Evolutionary conservation across 2,888 invertebrate species (phyloP).

Genomic region (Drosophila histrio): DNA sequence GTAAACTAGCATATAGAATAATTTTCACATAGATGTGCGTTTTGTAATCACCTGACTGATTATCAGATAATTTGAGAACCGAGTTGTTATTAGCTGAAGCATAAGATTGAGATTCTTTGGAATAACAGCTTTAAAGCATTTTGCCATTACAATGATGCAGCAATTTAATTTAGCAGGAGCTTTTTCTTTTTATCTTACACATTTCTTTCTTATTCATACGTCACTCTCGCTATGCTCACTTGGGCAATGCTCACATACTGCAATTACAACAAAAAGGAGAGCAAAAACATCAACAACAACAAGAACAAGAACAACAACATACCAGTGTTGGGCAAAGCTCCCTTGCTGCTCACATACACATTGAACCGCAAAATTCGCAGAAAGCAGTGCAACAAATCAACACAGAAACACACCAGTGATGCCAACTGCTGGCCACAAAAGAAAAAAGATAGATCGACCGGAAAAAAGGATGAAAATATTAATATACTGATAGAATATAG

Average conservation of each 20-base stretch:
- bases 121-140: constrained; percentile 15
- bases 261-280: constrained; percentile 8
- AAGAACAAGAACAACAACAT: neutral
- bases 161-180: constrained; percentile 19
- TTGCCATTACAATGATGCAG: constrained; percentile 43
- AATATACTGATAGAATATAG: too few species aligned
- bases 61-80: constrained; percentile 13
- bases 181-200: neutral
- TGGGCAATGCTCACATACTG: constrained; percentile 19
- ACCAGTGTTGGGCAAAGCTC: constrained; percentile 21
- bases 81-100: constrained; percentile 37
- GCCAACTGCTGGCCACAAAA: too few species aligned
- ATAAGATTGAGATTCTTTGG: constrained; percentile 34
- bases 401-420: too few species aligned
- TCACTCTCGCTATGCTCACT: constrained; percentile 46
- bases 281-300: neutral
- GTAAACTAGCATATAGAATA: neutral
- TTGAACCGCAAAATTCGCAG: constrained; percentile 47
- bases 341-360: constrained; percentile 8
- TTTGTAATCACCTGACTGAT: constrained; percentile 19
- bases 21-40: neutral
- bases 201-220: neutral
- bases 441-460: too few species aligned
- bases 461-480: too few species aligned
- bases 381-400: constrained; percentile 44